Percentiles rank a stretch among this genome's conserved stretches.
Evolutionary conservation across 1,140 invertebrate species (phyloP).

Genomic region (Sinonovacula constricta): DNA sequence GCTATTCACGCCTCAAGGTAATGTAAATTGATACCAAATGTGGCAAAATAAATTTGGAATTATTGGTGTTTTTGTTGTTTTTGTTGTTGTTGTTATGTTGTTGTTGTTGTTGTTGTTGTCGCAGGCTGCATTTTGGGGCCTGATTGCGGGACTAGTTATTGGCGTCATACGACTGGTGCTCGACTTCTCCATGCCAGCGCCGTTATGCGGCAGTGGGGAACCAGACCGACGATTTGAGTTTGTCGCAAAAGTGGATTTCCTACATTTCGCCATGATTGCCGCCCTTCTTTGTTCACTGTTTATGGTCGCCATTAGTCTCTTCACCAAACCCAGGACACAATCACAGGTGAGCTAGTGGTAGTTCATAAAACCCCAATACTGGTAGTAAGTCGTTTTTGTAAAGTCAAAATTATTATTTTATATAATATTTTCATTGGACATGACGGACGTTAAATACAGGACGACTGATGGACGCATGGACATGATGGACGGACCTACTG

Average conservation of each 20-base stretch:
- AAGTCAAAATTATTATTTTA: background rate
- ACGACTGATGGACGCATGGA: too few species aligned
- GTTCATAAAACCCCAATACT: background rate
- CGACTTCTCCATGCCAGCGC: slow-evolving; percentile 62
- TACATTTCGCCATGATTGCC: slow-evolving; percentile 74
- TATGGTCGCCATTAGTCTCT: slow-evolving; percentile 65
- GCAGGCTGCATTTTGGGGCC: slow-evolving; percentile 81
- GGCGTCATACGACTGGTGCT: slow-evolving; percentile 75
- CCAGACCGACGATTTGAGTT: slow-evolving; percentile 56
- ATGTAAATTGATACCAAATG: too few species aligned
- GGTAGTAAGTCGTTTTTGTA: background rate
- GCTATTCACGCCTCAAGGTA: too few species aligned
- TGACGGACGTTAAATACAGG: too few species aligned
- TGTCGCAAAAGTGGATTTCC: slow-evolving; percentile 68
- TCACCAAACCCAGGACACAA: slow-evolving; percentile 61
- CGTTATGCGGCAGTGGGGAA: slow-evolving; percentile 63
- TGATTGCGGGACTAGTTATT: slow-evolving; percentile 80
- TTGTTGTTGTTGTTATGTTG: too few species aligned
- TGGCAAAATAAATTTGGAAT: too few species aligned
- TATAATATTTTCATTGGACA: background rate
- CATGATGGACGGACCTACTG: too few species aligned
- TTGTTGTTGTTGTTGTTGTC: background rate
- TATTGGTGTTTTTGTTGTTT: too few species aligned
- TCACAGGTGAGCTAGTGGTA: slow-evolving; percentile 50
- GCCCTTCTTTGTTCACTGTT: slow-evolving; percentile 56